A percentile compares a stretch with the other conserved stretches of the same genome.
Evolutionary conservation across 2,888 invertebrate species (phyloP).

Genomic region (Coleophora deauratella): DNA sequence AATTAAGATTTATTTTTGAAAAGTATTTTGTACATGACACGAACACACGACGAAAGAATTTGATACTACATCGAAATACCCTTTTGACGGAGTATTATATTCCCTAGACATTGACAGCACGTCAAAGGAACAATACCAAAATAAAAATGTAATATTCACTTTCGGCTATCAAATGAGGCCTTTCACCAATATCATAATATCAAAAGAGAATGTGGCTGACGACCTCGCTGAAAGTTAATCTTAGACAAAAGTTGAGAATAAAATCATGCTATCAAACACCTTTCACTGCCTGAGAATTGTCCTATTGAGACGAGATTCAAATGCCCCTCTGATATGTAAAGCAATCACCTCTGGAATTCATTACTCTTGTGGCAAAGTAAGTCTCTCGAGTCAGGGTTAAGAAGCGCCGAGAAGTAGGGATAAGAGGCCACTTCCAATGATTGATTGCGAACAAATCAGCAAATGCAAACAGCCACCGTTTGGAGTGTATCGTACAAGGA

Average conservation of each 20-base stretch:
- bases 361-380: no score
- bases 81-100: no score
- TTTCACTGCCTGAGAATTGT: constrained; percentile 1
- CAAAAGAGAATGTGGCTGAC: constrained; percentile 33
- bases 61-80: no score
- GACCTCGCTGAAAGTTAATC: constrained; percentile 1
- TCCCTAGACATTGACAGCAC: no score
- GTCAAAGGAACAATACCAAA: background rate
- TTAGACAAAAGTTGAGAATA: constrained; percentile 1
- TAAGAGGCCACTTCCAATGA: constrained; percentile 12
- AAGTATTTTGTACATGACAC: no score
- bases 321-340: no score
- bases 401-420: no score
- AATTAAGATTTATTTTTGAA: no score
- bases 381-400: no score
- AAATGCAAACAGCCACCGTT: constrained; percentile 14
- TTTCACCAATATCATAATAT: constrained; percentile 42
- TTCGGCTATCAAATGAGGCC: constrained; percentile 15
- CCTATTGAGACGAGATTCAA: no score
- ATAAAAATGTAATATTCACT: constrained; percentile 8
- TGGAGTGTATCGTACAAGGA: constrained; percentile 16
- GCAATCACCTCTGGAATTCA: no score
- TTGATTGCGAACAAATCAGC: constrained; percentile 16
- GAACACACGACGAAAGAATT: no score
- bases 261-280: background rate